Evolutionary conservation across 2,888 invertebrate genomes (phyloP).

Genomic region (Campoplex nolae): DNA sequence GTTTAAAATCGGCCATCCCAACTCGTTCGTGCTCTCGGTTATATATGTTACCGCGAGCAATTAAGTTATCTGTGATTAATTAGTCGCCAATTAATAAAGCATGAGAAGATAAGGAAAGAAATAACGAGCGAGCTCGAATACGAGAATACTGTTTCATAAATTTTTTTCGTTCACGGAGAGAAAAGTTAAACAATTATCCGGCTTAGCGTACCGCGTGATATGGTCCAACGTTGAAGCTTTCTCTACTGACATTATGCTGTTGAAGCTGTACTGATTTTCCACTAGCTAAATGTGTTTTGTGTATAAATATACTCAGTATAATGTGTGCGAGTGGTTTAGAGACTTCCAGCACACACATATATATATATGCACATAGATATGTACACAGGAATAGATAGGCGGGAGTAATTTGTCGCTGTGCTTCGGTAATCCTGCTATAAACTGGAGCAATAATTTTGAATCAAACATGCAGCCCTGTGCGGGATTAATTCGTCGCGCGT

Average conservation of each 20-base stretch:
- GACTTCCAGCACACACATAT: neutral
- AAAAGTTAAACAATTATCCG: conserved; percentile 76
- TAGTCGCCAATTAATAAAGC: neutral
- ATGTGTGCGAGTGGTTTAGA: conserved; percentile 1
- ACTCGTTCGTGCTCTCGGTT: neutral
- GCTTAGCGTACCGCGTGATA: conserved; percentile 67
- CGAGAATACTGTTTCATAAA: neutral
- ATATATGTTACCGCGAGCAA: neutral
- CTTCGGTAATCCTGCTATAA: conserved; percentile 77
- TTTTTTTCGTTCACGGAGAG: conserved; percentile 62
- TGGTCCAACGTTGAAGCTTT: conserved; percentile 37
- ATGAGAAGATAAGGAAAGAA: neutral
- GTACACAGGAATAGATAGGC: conserved; percentile 46
- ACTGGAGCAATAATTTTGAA: conserved; percentile 80
- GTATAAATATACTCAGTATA: conserved; percentile 46
- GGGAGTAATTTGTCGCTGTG: conserved; percentile 76
- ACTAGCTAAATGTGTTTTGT: conserved; percentile 19
- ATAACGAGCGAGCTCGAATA: neutral
- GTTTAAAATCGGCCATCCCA: neutral
- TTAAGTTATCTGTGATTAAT: neutral
- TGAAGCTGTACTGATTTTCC: conserved; percentile 49
- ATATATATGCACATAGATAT: neutral
- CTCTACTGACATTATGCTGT: conserved; percentile 50
- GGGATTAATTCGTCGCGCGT: conserved; percentile 78
- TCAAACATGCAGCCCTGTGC: conserved; percentile 76